Evolutionary conservation across 2,888 invertebrate species (phyloP), one percentile per base, ranked within the genome.

Genomic region (Taphrorychus bicolor): DNA sequence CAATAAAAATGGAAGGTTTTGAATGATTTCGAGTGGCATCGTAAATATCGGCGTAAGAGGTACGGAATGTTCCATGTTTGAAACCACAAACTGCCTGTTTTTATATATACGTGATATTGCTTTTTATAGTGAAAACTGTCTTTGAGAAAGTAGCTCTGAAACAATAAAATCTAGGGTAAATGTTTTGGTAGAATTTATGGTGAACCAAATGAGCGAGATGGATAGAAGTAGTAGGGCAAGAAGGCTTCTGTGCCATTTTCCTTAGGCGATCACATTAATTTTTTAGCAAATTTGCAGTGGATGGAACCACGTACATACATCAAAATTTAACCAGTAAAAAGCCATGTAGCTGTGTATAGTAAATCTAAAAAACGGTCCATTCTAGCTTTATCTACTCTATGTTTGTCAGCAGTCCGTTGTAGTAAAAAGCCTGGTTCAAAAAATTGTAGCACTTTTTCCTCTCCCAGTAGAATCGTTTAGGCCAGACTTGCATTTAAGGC

Each of bases 401-500:
- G 24, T 18, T 5, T 54, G 54, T 54, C 54, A 54, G 54, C 54
- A 32, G 7, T 54, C 9, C 19, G 21, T 52, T 18, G 7, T 54
- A 54, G 24, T 17, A 24, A 24, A 54, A 24, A 24, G 54, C 5
- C 32, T 14, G n/a, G 17, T 32, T 54, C 32, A 4, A 54, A 54
- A 54, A 54, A 54, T 7, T 5, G n/a, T 32, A 32, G 9, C 32
- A n/a, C 23, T 19, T 54, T 54, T 57, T 57, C 41, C 32, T 14
- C n/a, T 14, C 19, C 32, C 17, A 54, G 32, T 54, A 24, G 24
- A 23, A 54, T 42, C 42, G 22, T 54, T 54, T 54, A 54, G 24
- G 24, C 54, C 24, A 14, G 54, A n/a, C 22, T 54, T 54, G 57
- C 57, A 42, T 57, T 57, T 57, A 42, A 40, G 41, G 19, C 57